phyloP scores from a whole-genome alignment of 2,113 vertebrate genomes.

The Gracilinanus agilis region DNA sequence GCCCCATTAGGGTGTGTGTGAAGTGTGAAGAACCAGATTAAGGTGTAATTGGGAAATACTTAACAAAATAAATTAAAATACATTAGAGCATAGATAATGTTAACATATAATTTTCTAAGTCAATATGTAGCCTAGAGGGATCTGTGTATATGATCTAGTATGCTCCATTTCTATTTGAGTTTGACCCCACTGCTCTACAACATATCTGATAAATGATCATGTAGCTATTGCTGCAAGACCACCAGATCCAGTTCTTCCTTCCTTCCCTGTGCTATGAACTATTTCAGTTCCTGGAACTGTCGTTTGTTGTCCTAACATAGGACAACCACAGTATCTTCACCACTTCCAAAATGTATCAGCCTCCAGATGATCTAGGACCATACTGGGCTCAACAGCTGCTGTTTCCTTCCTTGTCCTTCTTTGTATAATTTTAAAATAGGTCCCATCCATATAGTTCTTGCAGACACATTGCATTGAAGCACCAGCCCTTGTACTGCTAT shows the following conservation, averaged over 20 bases:
- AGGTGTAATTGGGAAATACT: background rate
- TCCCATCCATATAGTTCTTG: background rate
- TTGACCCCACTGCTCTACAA: background rate
- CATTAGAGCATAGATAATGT: background rate
- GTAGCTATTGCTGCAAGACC: background rate
- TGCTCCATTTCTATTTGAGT: background rate
- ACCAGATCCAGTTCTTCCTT: background rate
- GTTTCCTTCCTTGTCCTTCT: background rate
- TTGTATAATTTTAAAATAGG: background rate
- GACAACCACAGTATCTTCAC: background rate
- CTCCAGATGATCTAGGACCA: background rate
- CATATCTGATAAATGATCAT: background rate
- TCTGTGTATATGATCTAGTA: background rate
- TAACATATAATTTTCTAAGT: background rate
- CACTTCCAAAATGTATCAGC: background rate
- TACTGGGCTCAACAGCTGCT: background rate
- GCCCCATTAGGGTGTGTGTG: background rate
- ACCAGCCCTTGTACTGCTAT: background rate
- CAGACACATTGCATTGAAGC: background rate
- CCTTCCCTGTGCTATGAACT: background rate
- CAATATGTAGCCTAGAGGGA: background rate
- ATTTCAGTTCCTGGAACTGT: background rate
- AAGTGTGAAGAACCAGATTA: background rate
- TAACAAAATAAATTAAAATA: background rate
- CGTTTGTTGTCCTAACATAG: background rate